These are phyloP conservation scores for Menidia beryllina DNA, from an alignment of 2,113 vertebrate genomes.

Conservation along the genomic window DNA sequence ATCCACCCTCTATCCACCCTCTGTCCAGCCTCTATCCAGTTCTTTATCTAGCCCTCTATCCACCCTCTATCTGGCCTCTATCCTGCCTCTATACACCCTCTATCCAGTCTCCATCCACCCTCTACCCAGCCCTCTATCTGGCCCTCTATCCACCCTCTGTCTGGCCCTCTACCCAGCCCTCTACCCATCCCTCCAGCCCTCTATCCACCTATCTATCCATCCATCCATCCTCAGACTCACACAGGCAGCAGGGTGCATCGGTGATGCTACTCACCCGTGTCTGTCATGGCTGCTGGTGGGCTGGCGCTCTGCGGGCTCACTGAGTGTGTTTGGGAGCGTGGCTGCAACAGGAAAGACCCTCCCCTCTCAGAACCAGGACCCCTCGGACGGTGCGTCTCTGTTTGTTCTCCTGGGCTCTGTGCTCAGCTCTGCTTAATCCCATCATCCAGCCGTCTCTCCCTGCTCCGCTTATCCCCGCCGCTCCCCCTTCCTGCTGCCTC, in stretches of 20 bases:
- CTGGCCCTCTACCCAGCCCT: not conserved
- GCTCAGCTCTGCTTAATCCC: conserved; percentile 38
- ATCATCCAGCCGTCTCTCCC: conserved; percentile 20
- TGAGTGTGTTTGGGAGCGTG: not conserved
- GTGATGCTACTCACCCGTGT: conserved; percentile 73
- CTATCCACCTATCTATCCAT: conserved; percentile 13
- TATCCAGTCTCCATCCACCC: too few species aligned
- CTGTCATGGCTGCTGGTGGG: conserved; percentile 75
- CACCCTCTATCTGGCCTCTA: too few species aligned
- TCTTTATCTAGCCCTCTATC: too few species aligned
- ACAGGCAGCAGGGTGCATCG: conserved; percentile 2
- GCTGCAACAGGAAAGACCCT: conserved; percentile 13
- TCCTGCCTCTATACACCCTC: too few species aligned
- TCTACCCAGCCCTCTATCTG: too few species aligned
- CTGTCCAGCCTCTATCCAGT: too few species aligned
- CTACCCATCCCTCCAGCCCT: conserved; percentile 5
- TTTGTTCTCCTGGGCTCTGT: conserved; percentile 11
- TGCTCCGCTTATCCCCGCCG: not conserved
- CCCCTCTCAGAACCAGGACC: conserved; percentile 29
- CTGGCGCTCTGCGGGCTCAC: conserved; percentile 43
- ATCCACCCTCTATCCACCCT: too few species aligned
- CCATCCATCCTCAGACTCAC: conserved; percentile 5
- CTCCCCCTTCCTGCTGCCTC: conserved; percentile 4
- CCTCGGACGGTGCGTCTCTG: conserved; percentile 28
- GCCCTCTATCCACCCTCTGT: too few species aligned